Evolutionary conservation across 2,797 vertebrate species (phyloP).

Genomic region (Cryptoprocta ferox): DNA sequence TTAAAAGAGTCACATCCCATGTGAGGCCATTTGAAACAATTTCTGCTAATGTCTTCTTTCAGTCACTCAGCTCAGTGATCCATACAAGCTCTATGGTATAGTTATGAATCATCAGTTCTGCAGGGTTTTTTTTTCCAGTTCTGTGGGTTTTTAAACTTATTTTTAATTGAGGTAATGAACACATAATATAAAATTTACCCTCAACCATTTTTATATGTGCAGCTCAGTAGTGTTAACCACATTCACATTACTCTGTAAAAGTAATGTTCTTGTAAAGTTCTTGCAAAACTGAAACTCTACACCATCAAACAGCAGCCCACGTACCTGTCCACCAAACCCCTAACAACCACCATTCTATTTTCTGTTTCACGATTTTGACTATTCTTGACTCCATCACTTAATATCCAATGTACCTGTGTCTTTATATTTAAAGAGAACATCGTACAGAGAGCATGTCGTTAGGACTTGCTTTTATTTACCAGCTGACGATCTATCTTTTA

Average conservation of each 20-base stretch:
- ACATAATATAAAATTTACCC: neutral
- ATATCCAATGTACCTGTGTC: neutral
- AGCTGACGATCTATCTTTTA: neutral
- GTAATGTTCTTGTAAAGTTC: too few relatives aligned
- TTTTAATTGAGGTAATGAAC: neutral
- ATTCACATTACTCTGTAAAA: neutral
- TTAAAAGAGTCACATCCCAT: neutral
- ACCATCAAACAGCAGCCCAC: neutral
- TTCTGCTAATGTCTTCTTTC: neutral
- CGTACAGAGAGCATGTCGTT: neutral
- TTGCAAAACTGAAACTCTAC: neutral
- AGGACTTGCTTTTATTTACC: neutral
- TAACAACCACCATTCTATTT: neutral
- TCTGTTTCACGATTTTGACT: neutral
- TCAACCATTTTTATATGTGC: neutral
- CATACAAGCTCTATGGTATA: neutral
- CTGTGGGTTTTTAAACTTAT: neutral
- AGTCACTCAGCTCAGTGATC: neutral
- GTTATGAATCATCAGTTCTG: neutral
- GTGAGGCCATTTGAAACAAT: neutral
- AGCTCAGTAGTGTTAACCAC: neutral
- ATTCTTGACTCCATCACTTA: neutral
- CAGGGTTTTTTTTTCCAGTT: neutral
- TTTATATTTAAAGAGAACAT: neutral
- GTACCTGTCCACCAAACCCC: neutral